Conservation (phyloP, 2,888 invertebrate genomes). For the Bombylius discolor region DNA sequence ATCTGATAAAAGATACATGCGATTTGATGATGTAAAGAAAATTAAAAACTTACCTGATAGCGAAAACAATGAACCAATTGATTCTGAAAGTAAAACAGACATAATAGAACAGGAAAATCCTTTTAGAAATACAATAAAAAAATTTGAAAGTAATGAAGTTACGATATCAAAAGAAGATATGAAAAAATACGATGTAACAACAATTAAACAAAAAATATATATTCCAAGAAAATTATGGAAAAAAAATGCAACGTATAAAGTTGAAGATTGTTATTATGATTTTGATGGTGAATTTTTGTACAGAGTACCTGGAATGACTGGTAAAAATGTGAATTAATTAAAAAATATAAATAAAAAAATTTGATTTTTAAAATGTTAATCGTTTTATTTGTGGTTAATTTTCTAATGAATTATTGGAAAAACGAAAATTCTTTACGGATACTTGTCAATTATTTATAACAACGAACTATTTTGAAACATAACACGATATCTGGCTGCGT, state of each 20-base stretch:
- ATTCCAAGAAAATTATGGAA: conserved; percentile 55
- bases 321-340: background rate
- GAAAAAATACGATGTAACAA: conserved; percentile 25
- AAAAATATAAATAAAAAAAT: too few relatives aligned
- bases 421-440: too few relatives aligned
- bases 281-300: conserved; percentile 68
- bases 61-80: background rate
- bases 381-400: too few relatives aligned
- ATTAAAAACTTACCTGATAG: background rate
- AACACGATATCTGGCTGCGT: too few relatives aligned
- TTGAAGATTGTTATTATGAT: conserved; percentile 70
- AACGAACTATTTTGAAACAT: too few relatives aligned
- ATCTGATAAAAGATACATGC: conserved; percentile 14
- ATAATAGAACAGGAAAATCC: background rate
- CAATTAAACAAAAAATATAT: conserved; percentile 43
- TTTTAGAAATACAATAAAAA: conserved; percentile 13
- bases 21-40: background rate
- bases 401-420: too few relatives aligned
- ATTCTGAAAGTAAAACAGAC: background rate
- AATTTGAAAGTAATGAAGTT: conserved; percentile 27
- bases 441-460: too few relatives aligned
- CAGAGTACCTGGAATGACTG: conserved; percentile 55
- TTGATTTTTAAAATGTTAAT: too few relatives aligned
- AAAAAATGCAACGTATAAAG: conserved; percentile 53
- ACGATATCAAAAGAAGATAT: conserved; percentile 25